Conservation (phyloP, 2,113 vertebrate genomes). For the Zingel zingel region DNA sequence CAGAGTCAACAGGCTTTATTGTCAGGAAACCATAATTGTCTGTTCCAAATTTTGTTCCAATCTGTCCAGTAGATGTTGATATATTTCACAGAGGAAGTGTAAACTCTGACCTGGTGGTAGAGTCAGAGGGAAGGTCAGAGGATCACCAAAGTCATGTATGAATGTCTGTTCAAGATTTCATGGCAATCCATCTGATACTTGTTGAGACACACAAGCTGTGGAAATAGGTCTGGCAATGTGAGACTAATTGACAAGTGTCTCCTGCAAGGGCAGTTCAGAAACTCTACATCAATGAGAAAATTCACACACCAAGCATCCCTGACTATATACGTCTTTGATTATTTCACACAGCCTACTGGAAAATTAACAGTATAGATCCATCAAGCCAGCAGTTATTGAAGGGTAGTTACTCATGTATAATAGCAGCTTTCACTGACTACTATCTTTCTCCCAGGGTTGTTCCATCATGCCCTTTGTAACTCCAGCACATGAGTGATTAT, state of each 20-base stretch:
- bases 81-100: not conserved
- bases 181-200: not conserved
- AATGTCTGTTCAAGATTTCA: not conserved
- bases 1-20: no score
- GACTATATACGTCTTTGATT: not conserved
- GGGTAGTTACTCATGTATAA: slow-evolving; percentile 33
- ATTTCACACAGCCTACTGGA: slow-evolving; percentile 9
- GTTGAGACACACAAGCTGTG: not conserved
- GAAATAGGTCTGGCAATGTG: no score
- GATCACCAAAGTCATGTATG: not conserved
- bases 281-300: not conserved
- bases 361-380: slow-evolving; percentile 18
- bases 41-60: no score
- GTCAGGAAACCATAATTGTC: no score
- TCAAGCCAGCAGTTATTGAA: not conserved
- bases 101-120: not conserved
- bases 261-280: not conserved
- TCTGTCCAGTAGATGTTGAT: not conserved
- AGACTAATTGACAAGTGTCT: not conserved
- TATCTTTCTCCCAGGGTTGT: slow-evolving; percentile 14
- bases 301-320: not conserved
- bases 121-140: not conserved
- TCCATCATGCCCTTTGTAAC: slow-evolving; percentile 32
- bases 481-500: slow-evolving; percentile 32
- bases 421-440: slow-evolving; percentile 27